These are phyloP conservation scores for Ctenopoma multispine DNA, from an alignment of 2,797 vertebrate species.

Conservation along the genomic window DNA sequence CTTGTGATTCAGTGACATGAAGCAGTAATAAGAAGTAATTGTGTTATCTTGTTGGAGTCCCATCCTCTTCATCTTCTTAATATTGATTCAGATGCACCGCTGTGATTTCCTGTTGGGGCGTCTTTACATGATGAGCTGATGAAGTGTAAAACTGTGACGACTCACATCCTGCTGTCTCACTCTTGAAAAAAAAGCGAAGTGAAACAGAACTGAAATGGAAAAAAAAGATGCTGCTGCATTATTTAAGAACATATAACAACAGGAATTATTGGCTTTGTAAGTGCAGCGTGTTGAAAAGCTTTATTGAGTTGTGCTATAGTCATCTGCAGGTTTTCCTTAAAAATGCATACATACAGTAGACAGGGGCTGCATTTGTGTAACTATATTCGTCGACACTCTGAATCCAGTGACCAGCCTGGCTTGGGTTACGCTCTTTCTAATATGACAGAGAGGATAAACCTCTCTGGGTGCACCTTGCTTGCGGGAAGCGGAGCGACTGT, in stretches of 20 bases:
- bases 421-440: conserved; percentile 64
- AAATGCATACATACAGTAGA: not conserved
- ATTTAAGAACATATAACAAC: too few relatives aligned
- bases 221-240: not conserved
- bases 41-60: conserved; percentile 40
- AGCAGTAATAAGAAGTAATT: conserved; percentile 49
- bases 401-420: conserved; percentile 42
- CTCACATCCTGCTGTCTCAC: conserved; percentile 44
- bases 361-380: conserved; percentile 30
- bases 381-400: conserved; percentile 12
- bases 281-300: too few relatives aligned
- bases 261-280: not conserved
- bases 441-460: conserved; percentile 57
- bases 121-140: conserved; percentile 40
- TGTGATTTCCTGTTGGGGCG: conserved; percentile 39
- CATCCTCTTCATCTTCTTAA: conserved; percentile 49
- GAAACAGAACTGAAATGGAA: too few relatives aligned
- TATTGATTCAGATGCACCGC: conserved; percentile 52
- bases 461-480: conserved; percentile 78
- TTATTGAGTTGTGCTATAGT: not conserved
- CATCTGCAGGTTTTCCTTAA: not conserved
- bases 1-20: conserved; percentile 34
- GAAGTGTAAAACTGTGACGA: conserved; percentile 28
- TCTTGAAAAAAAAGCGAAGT: not conserved
- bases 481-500: conserved; percentile 78